A percentile compares a stretch with the other conserved stretches of the same genome.
Conservation (phyloP, 2,888 invertebrate species). For the Phengaris arion region DNA sequence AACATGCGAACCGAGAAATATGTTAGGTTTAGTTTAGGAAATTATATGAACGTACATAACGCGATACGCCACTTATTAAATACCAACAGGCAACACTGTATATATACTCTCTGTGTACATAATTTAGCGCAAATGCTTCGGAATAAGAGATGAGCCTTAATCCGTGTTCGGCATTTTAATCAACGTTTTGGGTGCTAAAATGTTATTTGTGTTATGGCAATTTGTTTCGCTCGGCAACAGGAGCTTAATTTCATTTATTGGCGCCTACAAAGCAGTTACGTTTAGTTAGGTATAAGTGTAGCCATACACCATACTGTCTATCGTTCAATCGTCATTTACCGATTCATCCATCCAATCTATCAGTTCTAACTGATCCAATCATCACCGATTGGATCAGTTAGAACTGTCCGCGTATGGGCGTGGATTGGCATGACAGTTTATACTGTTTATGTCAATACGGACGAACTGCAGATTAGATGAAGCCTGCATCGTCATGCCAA, state of each 20-base stretch:
- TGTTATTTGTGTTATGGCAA: slow-evolving; percentile 12
- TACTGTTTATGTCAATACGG: too few relatives aligned
- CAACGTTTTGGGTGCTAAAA: slow-evolving; percentile 10
- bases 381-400: too few relatives aligned
- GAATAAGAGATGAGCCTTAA: slow-evolving; percentile 23
- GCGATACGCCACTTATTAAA: slow-evolving; percentile 5
- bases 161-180: slow-evolving; percentile 21
- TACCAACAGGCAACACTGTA: background rate
- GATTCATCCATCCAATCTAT: too few relatives aligned
- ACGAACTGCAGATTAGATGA: too few relatives aligned
- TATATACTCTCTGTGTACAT: slow-evolving; percentile 12
- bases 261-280: background rate
- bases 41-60: slow-evolving; percentile 9
- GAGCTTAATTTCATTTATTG: background rate
- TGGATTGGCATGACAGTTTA: too few relatives aligned
- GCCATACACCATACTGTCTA: too few relatives aligned
- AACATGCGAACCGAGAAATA: background rate
- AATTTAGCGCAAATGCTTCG: background rate
- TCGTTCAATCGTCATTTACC: too few relatives aligned
- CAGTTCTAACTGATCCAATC: too few relatives aligned
- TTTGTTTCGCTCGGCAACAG: background rate
- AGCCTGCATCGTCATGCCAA: too few relatives aligned
- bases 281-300: background rate
- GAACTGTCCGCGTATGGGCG: too few relatives aligned
- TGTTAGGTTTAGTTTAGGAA: background rate